These are phyloP conservation scores for Phylloscopus trochiloides DNA, from an alignment of 2,113 vertebrate species.

Conservation along the genomic window DNA sequence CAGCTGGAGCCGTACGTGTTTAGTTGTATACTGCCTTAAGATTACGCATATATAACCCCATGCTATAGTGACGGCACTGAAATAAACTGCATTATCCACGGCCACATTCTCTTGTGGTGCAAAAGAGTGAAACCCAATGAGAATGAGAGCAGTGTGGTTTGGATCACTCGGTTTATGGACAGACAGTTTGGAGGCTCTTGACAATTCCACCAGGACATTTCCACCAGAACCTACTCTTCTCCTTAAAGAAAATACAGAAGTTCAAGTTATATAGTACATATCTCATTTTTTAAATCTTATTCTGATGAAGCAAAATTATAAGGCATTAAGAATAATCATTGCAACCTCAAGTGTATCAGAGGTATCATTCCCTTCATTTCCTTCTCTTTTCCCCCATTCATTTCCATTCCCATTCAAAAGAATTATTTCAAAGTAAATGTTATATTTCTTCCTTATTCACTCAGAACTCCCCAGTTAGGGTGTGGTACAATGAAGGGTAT, in stretches of 20 bases:
- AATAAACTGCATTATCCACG: not conserved
- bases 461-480: not conserved
- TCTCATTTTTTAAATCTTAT: not conserved
- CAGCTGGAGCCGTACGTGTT: not conserved
- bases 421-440: not conserved
- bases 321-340: not conserved
- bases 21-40: not conserved
- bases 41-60: not conserved
- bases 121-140: not conserved
- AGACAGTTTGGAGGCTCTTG: not conserved
- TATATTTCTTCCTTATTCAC: not conserved
- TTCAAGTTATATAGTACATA: not conserved
- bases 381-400: not conserved
- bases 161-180: not conserved
- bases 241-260: not conserved
- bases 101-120: not conserved
- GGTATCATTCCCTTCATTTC: not conserved
- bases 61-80: not conserved
- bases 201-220: not conserved
- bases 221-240: not conserved
- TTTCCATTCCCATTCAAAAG: not conserved
- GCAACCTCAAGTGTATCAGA: not conserved
- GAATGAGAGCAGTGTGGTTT: not conserved
- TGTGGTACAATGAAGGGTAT: not conserved
- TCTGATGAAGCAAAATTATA: not conserved